A percentile compares a stretch with the other conserved stretches of the same genome.
Evolutionary conservation across 2,797 vertebrate species (phyloP).

Genomic region (Xiphophorus birchmanni): DNA sequence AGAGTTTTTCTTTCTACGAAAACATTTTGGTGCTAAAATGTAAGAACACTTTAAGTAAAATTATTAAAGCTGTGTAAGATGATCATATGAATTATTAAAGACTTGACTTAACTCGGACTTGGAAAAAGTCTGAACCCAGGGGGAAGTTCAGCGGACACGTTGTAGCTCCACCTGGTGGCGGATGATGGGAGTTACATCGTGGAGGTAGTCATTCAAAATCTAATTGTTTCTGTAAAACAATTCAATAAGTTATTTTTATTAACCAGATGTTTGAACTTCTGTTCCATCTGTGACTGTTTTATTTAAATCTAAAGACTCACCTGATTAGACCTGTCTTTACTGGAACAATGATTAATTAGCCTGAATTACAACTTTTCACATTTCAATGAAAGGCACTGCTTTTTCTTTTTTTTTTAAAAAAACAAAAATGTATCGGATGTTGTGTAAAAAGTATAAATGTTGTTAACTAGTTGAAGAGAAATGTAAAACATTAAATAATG

Average conservation of each 20-base stretch:
- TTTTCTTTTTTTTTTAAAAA: no score
- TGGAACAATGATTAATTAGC: no score
- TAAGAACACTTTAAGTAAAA: background rate
- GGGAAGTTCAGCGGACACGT: no score
- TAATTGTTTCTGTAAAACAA: background rate
- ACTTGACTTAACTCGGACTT: no score
- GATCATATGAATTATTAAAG: background rate
- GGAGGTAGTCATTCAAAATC: no score
- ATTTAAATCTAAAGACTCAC: background rate
- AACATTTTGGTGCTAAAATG: background rate
- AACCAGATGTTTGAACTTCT: background rate
- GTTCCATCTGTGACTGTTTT: no score
- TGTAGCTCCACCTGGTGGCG: no score
- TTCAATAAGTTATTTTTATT: background rate
- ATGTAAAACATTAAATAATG: background rate
- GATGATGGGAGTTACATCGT: no score
- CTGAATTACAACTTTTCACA: no score
- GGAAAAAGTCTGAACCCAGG: no score
- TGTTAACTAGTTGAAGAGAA: background rate
- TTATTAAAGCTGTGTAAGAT: background rate
- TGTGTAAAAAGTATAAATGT: background rate
- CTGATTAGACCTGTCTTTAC: no score
- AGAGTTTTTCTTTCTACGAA: background rate
- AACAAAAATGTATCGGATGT: background rate
- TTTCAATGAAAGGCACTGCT: no score